A percentile compares a stretch with the other conserved stretches of the same genome.
Conservation (phyloP, 2,888 invertebrate species). For the Achlya flavicornis region DNA sequence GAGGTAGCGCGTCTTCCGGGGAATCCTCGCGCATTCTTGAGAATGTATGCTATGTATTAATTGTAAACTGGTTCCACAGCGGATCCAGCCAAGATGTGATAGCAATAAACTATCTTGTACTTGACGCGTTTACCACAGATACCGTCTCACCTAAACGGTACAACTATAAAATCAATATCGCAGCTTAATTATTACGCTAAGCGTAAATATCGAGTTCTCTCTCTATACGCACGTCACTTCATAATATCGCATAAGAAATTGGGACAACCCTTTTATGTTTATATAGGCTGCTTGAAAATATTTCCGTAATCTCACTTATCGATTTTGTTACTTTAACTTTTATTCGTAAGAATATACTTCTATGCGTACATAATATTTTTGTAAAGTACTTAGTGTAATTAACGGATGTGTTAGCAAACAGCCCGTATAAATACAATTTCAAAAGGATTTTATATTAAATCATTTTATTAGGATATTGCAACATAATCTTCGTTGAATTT, state of each 20-base stretch:
- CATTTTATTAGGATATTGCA: constrained; percentile 1
- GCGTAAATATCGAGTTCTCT: constrained; percentile 31
- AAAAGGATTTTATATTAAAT: background rate
- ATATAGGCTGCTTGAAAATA: background rate
- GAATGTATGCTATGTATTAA: no score
- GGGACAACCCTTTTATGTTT: constrained; percentile 23
- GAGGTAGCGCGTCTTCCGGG: no score
- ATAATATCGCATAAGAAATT: constrained; percentile 31
- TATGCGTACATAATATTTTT: no score
- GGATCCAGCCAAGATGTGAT: no score
- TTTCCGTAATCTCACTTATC: background rate
- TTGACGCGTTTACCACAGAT: background rate
- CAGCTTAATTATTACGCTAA: constrained; percentile 10
- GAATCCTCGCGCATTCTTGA: no score
- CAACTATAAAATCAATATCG: constrained; percentile 6
- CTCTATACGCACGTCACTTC: constrained; percentile 33
- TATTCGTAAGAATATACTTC: no score
- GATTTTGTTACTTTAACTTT: background rate
- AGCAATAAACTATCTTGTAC: no score
- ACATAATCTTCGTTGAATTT: constrained; percentile 15
- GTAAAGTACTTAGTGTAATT: background rate
- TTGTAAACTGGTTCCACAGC: no score
- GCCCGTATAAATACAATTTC: background rate
- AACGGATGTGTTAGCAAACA: background rate
- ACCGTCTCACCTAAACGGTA: background rate